Evolutionary conservation across 2,797 vertebrate species (phyloP), one percentile per base, ranked within the genome.

Genomic region (Spinus pinus): DNA sequence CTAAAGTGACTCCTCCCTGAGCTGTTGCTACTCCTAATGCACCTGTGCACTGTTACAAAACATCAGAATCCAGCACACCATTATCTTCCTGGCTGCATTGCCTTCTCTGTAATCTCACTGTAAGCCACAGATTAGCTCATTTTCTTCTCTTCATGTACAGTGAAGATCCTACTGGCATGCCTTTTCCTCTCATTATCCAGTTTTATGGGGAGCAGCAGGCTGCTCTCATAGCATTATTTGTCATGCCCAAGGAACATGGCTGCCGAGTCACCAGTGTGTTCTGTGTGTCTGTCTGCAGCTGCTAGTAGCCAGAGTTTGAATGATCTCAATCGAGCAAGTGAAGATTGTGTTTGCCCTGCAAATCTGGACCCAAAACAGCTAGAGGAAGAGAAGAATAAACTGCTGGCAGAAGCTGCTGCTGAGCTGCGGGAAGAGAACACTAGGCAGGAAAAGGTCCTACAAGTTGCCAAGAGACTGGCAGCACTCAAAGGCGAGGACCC

Each of bases 401-500:
- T 99, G 84, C 95, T 99, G 57, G 98, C 98, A 35, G 98, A 99
- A 96, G 99, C 99, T 51, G 99, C 98, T 53, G 90, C 97, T 61
- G 98, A 99, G 85, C 97, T 99, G 85, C 97, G 74, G 82, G 98
- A 98, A 67, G 99, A 99, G 49, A 98, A 97, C 67, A 98, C 98
- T 9, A 98, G 98, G 77, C 98, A 98, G 91, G 98, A 99, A 91
- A 98, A 98, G 88, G 97, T 99, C 92, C 97, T 99, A 57, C 96
- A 98, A 75, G 98, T 99, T 83, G 98, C 98, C 70, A 99, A 98
- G 97, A 98, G 98, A 82, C 94, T 99, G 96, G 99, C 99, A 4
- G 88, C 93, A 11, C 97, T 99, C 58, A 99, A 97, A 95, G 99
- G 99, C 61, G 98, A 98, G 91, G 98, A 99, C 96, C 99, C 99